Conservation (phyloP, 2,888 invertebrate species). For the Scaptomyza parva region DNA sequence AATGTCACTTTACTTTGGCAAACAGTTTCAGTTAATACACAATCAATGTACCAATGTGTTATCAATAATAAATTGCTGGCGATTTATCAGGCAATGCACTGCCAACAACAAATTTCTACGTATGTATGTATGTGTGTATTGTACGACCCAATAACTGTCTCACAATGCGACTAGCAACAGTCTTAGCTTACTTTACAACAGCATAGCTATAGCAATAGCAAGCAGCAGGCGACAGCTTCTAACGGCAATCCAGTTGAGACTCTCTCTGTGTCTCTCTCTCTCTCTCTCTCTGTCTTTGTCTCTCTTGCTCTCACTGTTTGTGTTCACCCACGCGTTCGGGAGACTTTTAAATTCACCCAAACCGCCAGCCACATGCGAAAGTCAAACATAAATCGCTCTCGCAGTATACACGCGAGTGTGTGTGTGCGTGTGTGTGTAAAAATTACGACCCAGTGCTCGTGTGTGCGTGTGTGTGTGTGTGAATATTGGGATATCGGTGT, state of each 20-base stretch:
- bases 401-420: constrained; percentile 22
- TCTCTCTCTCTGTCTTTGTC: neutral
- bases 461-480: constrained; percentile 27
- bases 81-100: constrained; percentile 76
- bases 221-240: constrained; percentile 55
- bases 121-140: no score
- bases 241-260: constrained; percentile 51
- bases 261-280: neutral
- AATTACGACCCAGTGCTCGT: constrained; percentile 54
- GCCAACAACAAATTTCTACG: constrained; percentile 38
- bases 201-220: constrained; percentile 25
- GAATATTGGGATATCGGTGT: constrained; percentile 6
- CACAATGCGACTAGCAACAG: constrained; percentile 27
- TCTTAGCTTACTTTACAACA: constrained; percentile 62
- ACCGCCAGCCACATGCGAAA: constrained; percentile 77
- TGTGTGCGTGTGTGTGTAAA: constrained; percentile 54
- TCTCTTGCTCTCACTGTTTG: constrained; percentile 23
- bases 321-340: constrained; percentile 36
- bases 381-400: constrained; percentile 81
- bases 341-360: constrained; percentile 72
- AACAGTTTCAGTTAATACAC: constrained; percentile 81
- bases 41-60: constrained; percentile 81
- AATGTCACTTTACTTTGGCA: constrained; percentile 81
- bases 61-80: constrained; percentile 80
- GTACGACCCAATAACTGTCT: constrained; percentile 25